Evolutionary conservation across 2,113 vertebrate species (phyloP), one percentile per base, ranked within the genome.

Genomic region (Chascanopsetta lugubris): DNA sequence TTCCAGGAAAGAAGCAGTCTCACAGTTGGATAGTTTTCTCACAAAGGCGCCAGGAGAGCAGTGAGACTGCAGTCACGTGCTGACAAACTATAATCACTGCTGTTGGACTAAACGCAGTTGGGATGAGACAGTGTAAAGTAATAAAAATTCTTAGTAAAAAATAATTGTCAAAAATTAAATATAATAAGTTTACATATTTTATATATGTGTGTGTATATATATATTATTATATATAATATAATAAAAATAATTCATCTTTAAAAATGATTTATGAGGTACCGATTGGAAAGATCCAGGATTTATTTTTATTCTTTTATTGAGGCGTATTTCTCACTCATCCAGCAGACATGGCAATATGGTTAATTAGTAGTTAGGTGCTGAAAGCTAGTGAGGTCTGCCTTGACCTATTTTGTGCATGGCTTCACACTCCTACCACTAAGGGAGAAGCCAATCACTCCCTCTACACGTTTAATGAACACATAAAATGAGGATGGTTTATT

Each of bases 291-390:
- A 47, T 70, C 32, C 20, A 29, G 21, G n/a, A 59, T 59, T n/a
- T n/a, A 4, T 21, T n/a, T 43, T 48, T 4, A 55, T n/a, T n/a
- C 2, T 21, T n/a, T 43, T 48, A 3, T 50, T n/a, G 18, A 42
- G 8, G 10, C 8, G 3, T 24, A 6, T 47, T 45, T 8, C 21
- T 56, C 45, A 38, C 11, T 32, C 43, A 55, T 40, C 54, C 22
- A 34, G 25, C n/a, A 45, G 17, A 29, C 48, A 38, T 13, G 43
- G 12, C 20, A 26, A n/a, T 13, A 11, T 47, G 15, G 54, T 11
- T 66, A 74, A 75, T 79, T 62, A 60, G 27, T 2, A 0, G 21
- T n/a, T 68, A 40, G 61, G 38, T 54, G 69, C 45, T 61, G 4
- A 9, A 60, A 61, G 58, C 43, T 27, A n/a, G 54, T 8, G 13